phyloP scores from a whole-genome alignment of 1,140 invertebrate species.

The Lineus longissimus region DNA sequence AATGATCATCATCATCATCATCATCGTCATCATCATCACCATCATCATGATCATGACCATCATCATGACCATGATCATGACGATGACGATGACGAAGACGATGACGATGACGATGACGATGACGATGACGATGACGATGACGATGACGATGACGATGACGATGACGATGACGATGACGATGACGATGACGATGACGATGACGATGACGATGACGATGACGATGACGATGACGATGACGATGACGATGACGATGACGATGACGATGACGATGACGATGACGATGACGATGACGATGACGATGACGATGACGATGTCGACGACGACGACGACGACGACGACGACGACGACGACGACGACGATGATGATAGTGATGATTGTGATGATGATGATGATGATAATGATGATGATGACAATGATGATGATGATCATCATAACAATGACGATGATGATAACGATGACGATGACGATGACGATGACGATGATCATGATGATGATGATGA shows the following conservation, averaged over 20 bases:
- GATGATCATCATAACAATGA: no score
- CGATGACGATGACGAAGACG: no score
- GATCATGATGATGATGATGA: slow-evolving; percentile 25
- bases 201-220: slow-evolving; percentile 10
- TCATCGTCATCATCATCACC: no score
- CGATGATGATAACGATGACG: slow-evolving; percentile 29
- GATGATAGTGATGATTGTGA: no score
- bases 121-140: slow-evolving; percentile 12
- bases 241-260: slow-evolving; percentile 4
- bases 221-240: slow-evolving; percentile 9
- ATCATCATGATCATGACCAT: no score
- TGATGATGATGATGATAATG: no score
- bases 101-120: slow-evolving; percentile 11
- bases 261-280: slow-evolving; percentile 9
- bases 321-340: background rate
- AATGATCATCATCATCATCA: no score
- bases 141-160: slow-evolving; percentile 6
- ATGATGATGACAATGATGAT: no score
- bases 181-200: slow-evolving; percentile 13
- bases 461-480: slow-evolving; percentile 25
- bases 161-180: slow-evolving; percentile 13
- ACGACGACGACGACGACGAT: slow-evolving; percentile 56
- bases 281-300: slow-evolving; percentile 3
- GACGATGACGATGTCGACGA: no score
- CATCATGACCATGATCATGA: no score